Conservation (phyloP, 2,797 vertebrate genomes). For the Rhinella marina region DNA sequence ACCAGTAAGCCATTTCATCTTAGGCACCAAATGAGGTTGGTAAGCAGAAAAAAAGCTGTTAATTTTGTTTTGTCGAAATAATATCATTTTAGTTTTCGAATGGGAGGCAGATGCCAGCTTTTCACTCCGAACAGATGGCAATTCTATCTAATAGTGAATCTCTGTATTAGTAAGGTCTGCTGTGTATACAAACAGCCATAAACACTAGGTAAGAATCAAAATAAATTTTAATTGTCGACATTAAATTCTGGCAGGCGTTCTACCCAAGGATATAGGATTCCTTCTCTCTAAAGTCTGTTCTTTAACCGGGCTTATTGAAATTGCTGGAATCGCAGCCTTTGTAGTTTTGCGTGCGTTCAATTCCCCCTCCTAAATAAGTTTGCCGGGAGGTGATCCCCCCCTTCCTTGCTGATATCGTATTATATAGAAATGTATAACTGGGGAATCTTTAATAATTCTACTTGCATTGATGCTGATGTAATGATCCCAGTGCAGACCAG, state of each 20-base stretch:
- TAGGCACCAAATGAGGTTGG: conserved; percentile 59
- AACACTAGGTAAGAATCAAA: conserved; percentile 89
- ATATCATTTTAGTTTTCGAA: conserved; percentile 84
- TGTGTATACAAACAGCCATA: conserved; percentile 91
- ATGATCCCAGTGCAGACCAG: conserved; percentile 51
- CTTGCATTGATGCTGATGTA: conserved; percentile 23
- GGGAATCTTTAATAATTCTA: conserved; percentile 37
- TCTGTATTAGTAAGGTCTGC: conserved; percentile 89
- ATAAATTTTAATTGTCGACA: conserved; percentile 93
- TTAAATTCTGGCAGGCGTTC: conserved; percentile 81
- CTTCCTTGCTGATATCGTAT: neutral
- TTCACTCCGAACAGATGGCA: conserved; percentile 94
- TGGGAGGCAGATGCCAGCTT: conserved; percentile 91
- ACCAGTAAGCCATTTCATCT: conserved; percentile 67
- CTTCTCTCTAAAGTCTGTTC: conserved; percentile 75
- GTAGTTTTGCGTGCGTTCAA: conserved; percentile 8
- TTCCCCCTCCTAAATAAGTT: conserved; percentile 9
- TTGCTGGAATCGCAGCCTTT: conserved; percentile 53
- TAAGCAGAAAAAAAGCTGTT: conserved; percentile 75
- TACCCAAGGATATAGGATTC: conserved; percentile 76
- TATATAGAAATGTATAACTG: conserved; percentile 42
- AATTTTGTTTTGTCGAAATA: conserved; percentile 83
- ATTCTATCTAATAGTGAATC: conserved; percentile 92
- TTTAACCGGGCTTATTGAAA: conserved; percentile 73
- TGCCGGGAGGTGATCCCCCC: conserved; percentile 8